Conservation (phyloP, 2,113 vertebrate species). For the Phylloscopus trochilus region DNA sequence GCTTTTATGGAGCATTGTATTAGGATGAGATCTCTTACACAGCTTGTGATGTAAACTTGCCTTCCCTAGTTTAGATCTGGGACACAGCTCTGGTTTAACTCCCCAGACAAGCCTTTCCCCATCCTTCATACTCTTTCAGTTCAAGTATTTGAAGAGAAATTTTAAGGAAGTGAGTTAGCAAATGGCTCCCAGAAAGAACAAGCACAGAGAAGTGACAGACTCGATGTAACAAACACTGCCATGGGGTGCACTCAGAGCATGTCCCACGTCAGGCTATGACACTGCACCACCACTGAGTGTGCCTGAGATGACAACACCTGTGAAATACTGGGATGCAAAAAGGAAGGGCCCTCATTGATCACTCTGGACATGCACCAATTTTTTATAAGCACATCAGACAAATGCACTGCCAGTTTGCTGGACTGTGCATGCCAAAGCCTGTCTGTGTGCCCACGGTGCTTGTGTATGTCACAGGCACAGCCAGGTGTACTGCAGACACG, state of each 20-base stretch:
- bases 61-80: background rate
- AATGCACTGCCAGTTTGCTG: background rate
- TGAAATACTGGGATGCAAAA: background rate
- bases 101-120: background rate
- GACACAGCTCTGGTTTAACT: background rate
- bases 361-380: background rate
- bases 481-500: background rate
- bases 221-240: background rate
- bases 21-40: background rate
- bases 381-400: background rate
- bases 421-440: background rate
- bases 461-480: background rate
- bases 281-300: conserved; percentile 1
- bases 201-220: conserved; percentile 32
- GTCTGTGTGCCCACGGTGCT: background rate
- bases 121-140: background rate
- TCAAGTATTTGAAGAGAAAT: background rate
- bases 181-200: conserved; percentile 2
- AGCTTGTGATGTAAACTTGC: background rate
- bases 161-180: background rate
- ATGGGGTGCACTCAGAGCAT: background rate
- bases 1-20: background rate
- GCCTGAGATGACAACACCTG: background rate
- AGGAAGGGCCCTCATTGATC: background rate
- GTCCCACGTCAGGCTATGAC: background rate